Evolutionary conservation across 1,140 invertebrate genomes (phyloP), one percentile per base, ranked within the genome.

Genomic region (Pseudobourletiella spinata): DNA sequence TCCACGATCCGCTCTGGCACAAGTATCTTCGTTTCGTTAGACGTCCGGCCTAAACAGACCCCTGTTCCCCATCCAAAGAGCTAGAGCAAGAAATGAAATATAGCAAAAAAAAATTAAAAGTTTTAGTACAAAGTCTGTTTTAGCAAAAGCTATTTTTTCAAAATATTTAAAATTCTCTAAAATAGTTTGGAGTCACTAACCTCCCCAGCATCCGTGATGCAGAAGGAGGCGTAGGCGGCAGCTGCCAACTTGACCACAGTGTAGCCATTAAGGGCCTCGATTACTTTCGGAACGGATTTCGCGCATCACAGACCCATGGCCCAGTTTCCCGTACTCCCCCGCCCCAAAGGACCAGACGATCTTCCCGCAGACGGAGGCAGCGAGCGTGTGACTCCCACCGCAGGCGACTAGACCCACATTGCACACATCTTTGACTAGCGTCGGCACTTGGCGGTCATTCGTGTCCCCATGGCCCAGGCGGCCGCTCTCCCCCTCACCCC

Each of bases 311-410:
- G 83, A 80, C 35, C 81, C 82, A 70, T 84, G 78, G 2, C 83
- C 83, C 18, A 84, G 71, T 73, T 83, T 82, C 18, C 83, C 82
- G 72, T 79, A 77, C 69, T 84, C 82, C 22, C 77, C 79, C 46
- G 75, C 77, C 11, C 83, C 83, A 74, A 84, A 84, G 14, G 82
- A 83, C 83, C 83, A 85, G 0, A 84, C 79, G 15, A 79, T 83
- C 72, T 79, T 74, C 0, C 83, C 82, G 77, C 84, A 83, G 51
- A 74, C 73, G 1, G 82, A 82, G 14, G 85, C 74, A 16, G 79
- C 83, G 16, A 85, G 64, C 15, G 83, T 84, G 67, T 85, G 83
- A 11, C 82, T 64, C 3, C 61, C 61, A 1, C 83, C 83, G 74
- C 83, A 84, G 1, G 82, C 78, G 6, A 84, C 81, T 59, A 80